A percentile compares a stretch with the other conserved stretches of the same genome.
Conservation (phyloP, 2,888 invertebrate species). For the Gnatocerus cornutus region DNA sequence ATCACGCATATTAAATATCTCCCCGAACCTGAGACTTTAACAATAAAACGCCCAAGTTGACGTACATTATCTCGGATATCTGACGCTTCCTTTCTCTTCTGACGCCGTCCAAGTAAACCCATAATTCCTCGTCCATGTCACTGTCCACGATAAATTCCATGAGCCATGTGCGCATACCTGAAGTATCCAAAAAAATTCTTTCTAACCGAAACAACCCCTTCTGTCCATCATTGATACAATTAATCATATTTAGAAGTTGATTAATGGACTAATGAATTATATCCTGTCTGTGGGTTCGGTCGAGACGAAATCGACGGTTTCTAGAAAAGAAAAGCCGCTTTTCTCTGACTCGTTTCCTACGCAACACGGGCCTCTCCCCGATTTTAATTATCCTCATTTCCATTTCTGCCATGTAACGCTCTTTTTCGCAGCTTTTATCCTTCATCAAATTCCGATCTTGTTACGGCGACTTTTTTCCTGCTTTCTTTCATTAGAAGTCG, state of each 20-base stretch:
- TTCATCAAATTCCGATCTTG: conserved; percentile 67
- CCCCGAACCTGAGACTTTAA: conserved; percentile 16
- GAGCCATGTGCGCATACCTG: background rate
- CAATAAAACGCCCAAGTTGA: conserved; percentile 11
- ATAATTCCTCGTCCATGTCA: conserved; percentile 11
- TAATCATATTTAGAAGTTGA: conserved; percentile 35
- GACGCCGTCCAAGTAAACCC: conserved; percentile 36
- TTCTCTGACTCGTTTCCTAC: conserved; percentile 23
- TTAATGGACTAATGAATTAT: conserved; percentile 40
- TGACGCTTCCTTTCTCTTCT: conserved; percentile 42
- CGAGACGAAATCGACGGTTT: conserved; percentile 3
- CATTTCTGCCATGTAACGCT: conserved; percentile 63
- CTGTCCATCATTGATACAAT: background rate
- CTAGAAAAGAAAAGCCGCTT: conserved; percentile 17
- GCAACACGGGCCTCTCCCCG: conserved; percentile 54
- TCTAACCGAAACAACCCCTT: background rate
- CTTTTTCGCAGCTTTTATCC: conserved; percentile 66
- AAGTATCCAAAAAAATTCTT: background rate
- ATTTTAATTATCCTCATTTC: conserved; percentile 68
- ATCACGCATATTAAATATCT: conserved; percentile 36
- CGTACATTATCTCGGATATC: conserved; percentile 26
- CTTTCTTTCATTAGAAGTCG: conserved; percentile 64
- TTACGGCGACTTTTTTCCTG: conserved; percentile 62
- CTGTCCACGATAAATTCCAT: conserved; percentile 5
- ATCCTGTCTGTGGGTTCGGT: conserved; percentile 32